These are phyloP conservation scores for Phaonia tiefii DNA, from an alignment of 2,888 invertebrate species.

Conservation along the genomic window DNA sequence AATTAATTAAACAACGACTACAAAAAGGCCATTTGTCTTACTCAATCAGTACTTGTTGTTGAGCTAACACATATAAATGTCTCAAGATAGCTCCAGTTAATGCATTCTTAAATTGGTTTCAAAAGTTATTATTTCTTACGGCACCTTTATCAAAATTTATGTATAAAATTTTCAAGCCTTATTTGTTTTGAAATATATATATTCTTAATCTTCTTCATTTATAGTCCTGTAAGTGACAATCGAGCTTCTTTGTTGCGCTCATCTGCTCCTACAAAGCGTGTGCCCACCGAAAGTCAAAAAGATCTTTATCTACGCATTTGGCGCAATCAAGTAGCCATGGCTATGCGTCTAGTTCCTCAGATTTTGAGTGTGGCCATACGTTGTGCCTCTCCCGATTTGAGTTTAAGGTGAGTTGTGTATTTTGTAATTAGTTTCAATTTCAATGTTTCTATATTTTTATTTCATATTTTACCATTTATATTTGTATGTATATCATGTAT, in stretches of 20 bases:
- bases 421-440: conserved; percentile 39
- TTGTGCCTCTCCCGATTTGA: conserved; percentile 95
- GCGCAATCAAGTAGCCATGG: conserved; percentile 98
- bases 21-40: too few species aligned
- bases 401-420: conserved; percentile 86
- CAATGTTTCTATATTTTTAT: conserved; percentile 15
- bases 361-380: conserved; percentile 92
- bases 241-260: conserved; percentile 95
- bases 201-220: too few species aligned
- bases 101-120: too few species aligned
- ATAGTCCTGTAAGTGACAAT: conserved; percentile 97
- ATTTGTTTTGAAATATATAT: too few species aligned
- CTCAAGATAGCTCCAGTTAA: too few species aligned
- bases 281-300: conserved; percentile 90
- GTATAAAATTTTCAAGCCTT: too few species aligned
- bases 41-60: too few species aligned
- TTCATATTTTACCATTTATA: not conserved
- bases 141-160: too few species aligned
- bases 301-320: conserved; percentile 98
- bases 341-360: conserved; percentile 97
- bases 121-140: too few species aligned
- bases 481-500: not conserved
- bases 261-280: conserved; percentile 92
- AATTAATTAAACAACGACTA: too few species aligned
- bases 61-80: too few species aligned